Evolutionary conservation across 1,140 invertebrate species (phyloP).

Genomic region (Heliconius congener): DNA sequence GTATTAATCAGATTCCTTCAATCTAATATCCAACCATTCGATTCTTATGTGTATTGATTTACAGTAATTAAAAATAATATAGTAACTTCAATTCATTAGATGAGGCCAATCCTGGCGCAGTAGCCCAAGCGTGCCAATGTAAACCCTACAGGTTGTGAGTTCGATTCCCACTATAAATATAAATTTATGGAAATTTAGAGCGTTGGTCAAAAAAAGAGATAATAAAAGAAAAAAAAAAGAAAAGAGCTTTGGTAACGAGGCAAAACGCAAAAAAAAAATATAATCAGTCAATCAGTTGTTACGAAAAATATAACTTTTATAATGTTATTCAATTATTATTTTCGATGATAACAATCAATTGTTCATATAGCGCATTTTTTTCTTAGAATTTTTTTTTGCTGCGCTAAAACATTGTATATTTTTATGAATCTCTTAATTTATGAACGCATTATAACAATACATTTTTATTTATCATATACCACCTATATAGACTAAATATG

Average conservation of each 20-base stretch:
- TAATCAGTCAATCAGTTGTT: not conserved
- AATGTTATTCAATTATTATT: no score
- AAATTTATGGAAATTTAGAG: no score
- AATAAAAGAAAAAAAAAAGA: no score
- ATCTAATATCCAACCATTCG: constrained; percentile 24
- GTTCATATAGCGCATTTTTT: no score
- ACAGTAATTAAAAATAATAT: not conserved
- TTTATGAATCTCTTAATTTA: not conserved
- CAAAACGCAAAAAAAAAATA: not conserved
- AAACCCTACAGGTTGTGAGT: no score
- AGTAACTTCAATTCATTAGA: not conserved
- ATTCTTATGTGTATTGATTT: constrained; percentile 30
- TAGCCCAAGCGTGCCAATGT: no score
- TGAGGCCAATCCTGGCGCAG: no score
- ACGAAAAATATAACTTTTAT: no score
- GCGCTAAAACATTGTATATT: not conserved
- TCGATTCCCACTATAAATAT: no score
- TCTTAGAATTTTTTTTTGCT: not conserved
- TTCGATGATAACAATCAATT: no score
- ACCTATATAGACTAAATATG: not conserved
- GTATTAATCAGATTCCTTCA: constrained; percentile 40
- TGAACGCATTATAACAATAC: not conserved
- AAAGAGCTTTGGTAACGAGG: no score
- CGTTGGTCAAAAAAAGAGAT: no score
- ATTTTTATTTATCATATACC: not conserved